Evolutionary conservation across 2,888 invertebrate species (phyloP).

Genomic region (Patella caerulea): DNA sequence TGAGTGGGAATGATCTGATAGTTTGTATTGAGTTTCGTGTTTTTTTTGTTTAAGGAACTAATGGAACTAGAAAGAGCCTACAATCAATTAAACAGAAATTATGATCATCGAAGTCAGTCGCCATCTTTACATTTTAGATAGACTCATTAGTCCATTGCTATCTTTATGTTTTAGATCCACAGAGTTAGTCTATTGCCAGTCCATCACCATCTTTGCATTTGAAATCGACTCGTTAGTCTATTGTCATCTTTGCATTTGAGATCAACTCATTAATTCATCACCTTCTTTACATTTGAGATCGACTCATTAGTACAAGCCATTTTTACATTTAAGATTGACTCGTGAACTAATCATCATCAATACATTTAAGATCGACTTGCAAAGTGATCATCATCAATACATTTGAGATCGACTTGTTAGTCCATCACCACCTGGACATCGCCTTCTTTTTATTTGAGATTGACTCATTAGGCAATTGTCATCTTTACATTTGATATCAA

Average conservation of each 20-base stretch:
- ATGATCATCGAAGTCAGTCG: constrained; percentile 44
- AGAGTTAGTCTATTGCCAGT: background rate
- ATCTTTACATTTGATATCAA: background rate
- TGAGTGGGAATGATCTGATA: too few species aligned
- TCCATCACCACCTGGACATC: constrained; percentile 21
- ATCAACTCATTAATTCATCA: background rate
- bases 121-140: constrained; percentile 27
- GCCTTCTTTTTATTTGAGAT: constrained; percentile 26
- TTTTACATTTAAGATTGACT: constrained; percentile 8
- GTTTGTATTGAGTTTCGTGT: too few species aligned
- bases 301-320: background rate
- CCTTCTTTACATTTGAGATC: background rate
- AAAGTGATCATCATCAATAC: background rate
- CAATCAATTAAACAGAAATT: constrained; percentile 53
- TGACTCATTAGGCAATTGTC: constrained; percentile 6
- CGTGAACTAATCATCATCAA: constrained; percentile 11
- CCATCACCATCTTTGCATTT: background rate
- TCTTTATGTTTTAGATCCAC: background rate
- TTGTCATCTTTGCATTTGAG: background rate
- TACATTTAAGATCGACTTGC: background rate
- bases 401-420: background rate
- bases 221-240: constrained; percentile 16
- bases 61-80: constrained; percentile 64
- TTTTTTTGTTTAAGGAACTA: constrained; percentile 55
- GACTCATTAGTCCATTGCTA: constrained; percentile 1